Evolutionary conservation across 2,797 vertebrate genomes (phyloP).

Genomic region (Pampus argenteus): DNA sequence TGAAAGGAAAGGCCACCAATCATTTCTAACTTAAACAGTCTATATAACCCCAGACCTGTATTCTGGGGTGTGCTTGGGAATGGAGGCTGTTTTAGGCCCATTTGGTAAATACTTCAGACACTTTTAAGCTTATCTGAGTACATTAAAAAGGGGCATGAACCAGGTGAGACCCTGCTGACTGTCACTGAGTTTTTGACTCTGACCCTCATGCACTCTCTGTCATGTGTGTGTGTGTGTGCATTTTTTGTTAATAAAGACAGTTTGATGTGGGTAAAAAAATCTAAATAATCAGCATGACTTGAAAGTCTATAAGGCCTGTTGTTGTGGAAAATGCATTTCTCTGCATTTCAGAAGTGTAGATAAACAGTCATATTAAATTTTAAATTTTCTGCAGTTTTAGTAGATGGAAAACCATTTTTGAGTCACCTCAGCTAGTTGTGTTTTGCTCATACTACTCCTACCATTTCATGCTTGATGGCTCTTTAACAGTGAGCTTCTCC

Average conservation of each 20-base stretch:
- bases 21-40: constrained; percentile 84
- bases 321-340: not conserved
- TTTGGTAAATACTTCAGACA: constrained; percentile 70
- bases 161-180: constrained; percentile 58
- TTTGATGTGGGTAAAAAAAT: not conserved
- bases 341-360: not conserved
- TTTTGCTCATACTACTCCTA: constrained; percentile 30
- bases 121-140: constrained; percentile 52
- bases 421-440: constrained; percentile 25
- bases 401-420: not conserved
- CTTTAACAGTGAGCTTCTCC: constrained; percentile 35
- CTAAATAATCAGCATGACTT: not conserved
- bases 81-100: constrained; percentile 53
- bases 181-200: constrained; percentile 26
- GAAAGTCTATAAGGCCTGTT: not conserved
- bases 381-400: not conserved
- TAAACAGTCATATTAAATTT: not conserved
- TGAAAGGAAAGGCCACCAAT: constrained; percentile 82
- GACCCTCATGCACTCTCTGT: constrained; percentile 1
- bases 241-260: not conserved
- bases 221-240: not conserved
- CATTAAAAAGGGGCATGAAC: constrained; percentile 54
- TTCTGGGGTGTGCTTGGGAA: constrained; percentile 57
- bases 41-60: constrained; percentile 72
- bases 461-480: constrained; percentile 40